phyloP scores from a whole-genome alignment of 2,888 invertebrate genomes.

The Bruchidius siliquastri region DNA sequence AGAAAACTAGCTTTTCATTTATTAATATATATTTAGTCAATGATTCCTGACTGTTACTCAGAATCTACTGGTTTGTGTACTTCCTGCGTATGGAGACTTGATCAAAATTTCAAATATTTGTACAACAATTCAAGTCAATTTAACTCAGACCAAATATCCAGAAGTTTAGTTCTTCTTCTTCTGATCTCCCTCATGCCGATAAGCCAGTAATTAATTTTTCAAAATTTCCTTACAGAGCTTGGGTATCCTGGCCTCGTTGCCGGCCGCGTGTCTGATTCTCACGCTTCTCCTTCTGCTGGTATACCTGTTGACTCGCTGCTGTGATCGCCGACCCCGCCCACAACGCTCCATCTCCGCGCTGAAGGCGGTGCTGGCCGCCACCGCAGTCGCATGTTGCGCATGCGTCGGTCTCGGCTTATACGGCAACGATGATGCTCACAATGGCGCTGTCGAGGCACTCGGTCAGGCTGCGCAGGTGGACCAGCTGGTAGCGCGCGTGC shows the following conservation, averaged over 20 bases:
- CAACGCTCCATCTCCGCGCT: slow-evolving; percentile 84
- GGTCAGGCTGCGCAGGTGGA: slow-evolving; percentile 53
- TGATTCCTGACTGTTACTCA: too few species aligned
- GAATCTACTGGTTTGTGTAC: too few species aligned
- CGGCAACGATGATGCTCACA: slow-evolving; percentile 92
- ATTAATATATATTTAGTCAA: too few species aligned
- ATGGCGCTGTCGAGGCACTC: slow-evolving; percentile 62
- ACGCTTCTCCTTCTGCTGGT: slow-evolving; percentile 84
- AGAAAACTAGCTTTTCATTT: too few species aligned
- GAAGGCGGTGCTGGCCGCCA: slow-evolving; percentile 73
- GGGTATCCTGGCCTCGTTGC: slow-evolving; percentile 87
- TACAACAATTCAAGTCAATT: too few species aligned
- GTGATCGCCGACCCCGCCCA: slow-evolving; percentile 88
- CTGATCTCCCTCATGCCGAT: too few species aligned
- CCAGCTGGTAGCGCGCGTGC: slow-evolving; percentile 70
- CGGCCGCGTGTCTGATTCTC: slow-evolving; percentile 89
- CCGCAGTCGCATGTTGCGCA: slow-evolving; percentile 83
- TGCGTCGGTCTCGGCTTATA: slow-evolving; percentile 84
- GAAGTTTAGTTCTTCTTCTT: too few species aligned
- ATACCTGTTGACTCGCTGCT: slow-evolving; percentile 91
- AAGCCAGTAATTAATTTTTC: too few species aligned
- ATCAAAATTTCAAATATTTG: too few species aligned
- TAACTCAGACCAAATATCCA: too few species aligned
- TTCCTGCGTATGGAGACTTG: too few species aligned
- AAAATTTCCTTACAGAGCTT: slow-evolving; percentile 85